Conservation (phyloP, 2,888 invertebrate genomes). For the Augiades crinisus region DNA sequence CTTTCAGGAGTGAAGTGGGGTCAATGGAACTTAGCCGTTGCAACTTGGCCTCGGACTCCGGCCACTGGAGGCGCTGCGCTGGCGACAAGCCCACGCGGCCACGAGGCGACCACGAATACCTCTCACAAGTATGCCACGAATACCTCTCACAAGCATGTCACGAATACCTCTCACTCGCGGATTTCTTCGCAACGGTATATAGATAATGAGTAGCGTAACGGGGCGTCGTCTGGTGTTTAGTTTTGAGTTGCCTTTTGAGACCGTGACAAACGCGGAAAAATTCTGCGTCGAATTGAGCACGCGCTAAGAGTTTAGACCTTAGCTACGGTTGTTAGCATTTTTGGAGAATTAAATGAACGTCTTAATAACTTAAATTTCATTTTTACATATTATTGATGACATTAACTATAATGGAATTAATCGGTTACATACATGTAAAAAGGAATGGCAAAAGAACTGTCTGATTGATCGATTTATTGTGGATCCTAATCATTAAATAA, state of each 20-base stretch:
- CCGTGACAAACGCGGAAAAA: neutral
- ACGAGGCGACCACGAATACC: constrained; percentile 10
- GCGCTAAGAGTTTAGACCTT: too few relatives aligned
- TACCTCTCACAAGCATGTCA: constrained; percentile 3
- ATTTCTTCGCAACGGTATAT: constrained; percentile 1
- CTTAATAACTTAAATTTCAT: too few relatives aligned
- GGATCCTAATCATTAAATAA: too few relatives aligned
- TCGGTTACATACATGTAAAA: too few relatives aligned
- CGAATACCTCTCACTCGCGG: neutral
- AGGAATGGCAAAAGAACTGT: too few relatives aligned
- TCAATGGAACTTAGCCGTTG: constrained; percentile 48
- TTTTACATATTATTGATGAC: too few relatives aligned
- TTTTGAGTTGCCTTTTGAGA: constrained; percentile 27
- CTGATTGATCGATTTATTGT: too few relatives aligned
- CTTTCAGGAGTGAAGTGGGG: constrained; percentile 38
- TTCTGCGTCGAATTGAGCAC: neutral
- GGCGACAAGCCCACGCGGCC: constrained; percentile 32
- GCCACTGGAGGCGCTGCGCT: constrained; percentile 32
- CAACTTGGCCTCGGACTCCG: constrained; percentile 38
- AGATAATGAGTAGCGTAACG: constrained; percentile 23
- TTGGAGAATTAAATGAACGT: too few relatives aligned
- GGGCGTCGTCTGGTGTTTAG: constrained; percentile 36
- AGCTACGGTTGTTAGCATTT: too few relatives aligned
- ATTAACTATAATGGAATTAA: too few relatives aligned
- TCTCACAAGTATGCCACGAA: constrained; percentile 7